A percentile compares a stretch with the other conserved stretches of the same genome.
Conservation (phyloP, 2,888 invertebrate genomes). For the Callyntrura guangdongensis region DNA sequence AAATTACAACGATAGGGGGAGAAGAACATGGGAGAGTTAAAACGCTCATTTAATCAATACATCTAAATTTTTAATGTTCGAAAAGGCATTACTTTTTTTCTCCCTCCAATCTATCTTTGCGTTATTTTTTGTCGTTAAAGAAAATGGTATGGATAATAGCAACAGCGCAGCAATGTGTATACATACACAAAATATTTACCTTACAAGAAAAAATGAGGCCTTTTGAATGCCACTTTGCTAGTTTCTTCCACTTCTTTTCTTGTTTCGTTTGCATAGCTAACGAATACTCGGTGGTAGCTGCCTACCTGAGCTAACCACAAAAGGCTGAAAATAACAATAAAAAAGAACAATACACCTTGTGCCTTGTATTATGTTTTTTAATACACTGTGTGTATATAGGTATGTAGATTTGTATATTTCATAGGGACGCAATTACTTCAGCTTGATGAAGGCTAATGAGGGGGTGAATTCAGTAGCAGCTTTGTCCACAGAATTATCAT, state of each 20-base stretch:
- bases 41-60: conserved; percentile 78
- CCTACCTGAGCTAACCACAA: neutral
- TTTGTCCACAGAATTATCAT: conserved; percentile 24
- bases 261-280: too few relatives aligned
- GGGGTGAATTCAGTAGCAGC: conserved; percentile 19
- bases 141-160: neutral
- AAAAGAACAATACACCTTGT: neutral
- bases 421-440: conserved; percentile 20
- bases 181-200: neutral
- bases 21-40: conserved; percentile 21
- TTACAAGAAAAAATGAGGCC: conserved; percentile 1
- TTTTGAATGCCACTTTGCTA: neutral
- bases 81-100: conserved; percentile 55
- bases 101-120: conserved; percentile 21
- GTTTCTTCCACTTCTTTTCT: too few relatives aligned
- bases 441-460: conserved; percentile 37
- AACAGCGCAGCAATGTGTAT: neutral
- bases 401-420: conserved; percentile 7
- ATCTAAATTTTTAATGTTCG: conserved; percentile 80
- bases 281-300: neutral
- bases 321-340: neutral
- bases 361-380: too few relatives aligned
- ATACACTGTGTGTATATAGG: neutral
- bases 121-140: conserved; percentile 4
- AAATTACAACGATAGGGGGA: conserved; percentile 8